Conservation (phyloP, 2,888 invertebrate species). For the Odiellus spinosus region DNA sequence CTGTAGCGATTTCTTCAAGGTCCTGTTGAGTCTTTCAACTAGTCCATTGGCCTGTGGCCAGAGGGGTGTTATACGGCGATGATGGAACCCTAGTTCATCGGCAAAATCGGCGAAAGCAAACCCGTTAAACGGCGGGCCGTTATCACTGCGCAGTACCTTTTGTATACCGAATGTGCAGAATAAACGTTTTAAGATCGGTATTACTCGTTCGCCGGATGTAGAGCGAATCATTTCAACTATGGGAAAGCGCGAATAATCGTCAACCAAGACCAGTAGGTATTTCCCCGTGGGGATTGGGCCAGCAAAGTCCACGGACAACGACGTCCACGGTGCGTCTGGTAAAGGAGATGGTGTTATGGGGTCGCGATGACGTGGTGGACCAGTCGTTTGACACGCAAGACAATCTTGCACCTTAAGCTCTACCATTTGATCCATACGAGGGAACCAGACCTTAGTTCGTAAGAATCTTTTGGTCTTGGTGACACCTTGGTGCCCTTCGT, state of each 20-base stretch:
- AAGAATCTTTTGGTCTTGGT: neutral
- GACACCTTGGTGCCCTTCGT: too few species aligned
- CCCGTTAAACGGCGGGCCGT: neutral
- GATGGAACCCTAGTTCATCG: neutral
- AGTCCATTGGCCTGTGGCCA: neutral
- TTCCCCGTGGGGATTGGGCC: neutral
- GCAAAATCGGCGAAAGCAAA: neutral
- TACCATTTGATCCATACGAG: neutral
- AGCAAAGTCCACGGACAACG: neutral
- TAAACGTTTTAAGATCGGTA: neutral
- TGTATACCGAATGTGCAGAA: neutral
- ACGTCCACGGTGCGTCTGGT: neutral
- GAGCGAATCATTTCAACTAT: neutral
- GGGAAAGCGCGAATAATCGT: neutral
- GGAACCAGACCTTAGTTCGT: neutral
- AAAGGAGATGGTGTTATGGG: neutral
- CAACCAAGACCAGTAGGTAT: neutral
- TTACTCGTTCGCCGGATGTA: neutral
- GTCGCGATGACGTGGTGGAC: neutral
- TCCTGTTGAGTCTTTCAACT: neutral
- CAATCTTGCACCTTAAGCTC: neutral
- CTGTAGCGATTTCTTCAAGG: too few species aligned
- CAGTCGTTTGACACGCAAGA: neutral
- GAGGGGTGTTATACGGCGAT: neutral
- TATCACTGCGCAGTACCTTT: neutral